Conservation (phyloP, 2,888 invertebrate species). For the Metalampra italica region DNA sequence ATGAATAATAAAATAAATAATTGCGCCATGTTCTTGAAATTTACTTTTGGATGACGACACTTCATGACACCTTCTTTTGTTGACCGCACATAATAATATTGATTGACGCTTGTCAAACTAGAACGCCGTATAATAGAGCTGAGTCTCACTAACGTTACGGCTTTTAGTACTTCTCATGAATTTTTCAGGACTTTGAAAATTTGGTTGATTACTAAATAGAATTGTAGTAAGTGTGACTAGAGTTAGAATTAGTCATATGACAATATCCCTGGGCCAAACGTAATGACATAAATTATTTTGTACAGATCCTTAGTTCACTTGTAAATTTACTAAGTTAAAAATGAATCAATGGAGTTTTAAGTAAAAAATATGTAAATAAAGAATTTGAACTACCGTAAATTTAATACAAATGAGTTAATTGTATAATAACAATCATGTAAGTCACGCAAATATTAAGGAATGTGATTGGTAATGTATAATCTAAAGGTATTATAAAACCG, state of each 20-base stretch:
- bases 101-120: background rate
- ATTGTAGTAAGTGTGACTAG: background rate
- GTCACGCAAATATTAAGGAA: constrained; percentile 9
- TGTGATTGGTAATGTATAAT: constrained; percentile 5
- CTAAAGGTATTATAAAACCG: constrained; percentile 2
- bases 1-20: too few species aligned
- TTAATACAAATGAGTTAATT: constrained; percentile 9
- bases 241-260: too few species aligned
- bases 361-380: background rate
- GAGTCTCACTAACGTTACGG: constrained; percentile 26
- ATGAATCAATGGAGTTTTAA: too few species aligned
- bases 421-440: constrained; percentile 8
- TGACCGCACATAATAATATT: background rate
- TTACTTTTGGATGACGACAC: too few species aligned
- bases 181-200: constrained; percentile 42
- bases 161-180: constrained; percentile 42
- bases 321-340: too few species aligned
- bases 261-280: too few species aligned
- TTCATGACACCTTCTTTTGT: background rate
- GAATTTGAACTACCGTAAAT: background rate
- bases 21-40: too few species aligned
- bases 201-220: constrained; percentile 28
- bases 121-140: background rate
- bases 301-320: too few species aligned
- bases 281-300: too few species aligned